Percentiles rank a stretch among this genome's conserved stretches.
Conservation (phyloP, 1,140 invertebrate species). For the Wiebesia pumilae region DNA sequence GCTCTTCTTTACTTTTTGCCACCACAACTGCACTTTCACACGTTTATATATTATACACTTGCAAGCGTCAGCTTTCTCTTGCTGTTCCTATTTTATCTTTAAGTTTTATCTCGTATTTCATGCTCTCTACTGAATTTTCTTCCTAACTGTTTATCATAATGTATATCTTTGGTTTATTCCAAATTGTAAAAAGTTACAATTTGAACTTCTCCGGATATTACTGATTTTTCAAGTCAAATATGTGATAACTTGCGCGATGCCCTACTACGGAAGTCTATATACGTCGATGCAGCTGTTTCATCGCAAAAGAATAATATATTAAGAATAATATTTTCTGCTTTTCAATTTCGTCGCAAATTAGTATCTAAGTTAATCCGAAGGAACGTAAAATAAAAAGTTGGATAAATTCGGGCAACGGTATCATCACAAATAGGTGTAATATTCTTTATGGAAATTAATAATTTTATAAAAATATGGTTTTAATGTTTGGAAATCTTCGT, state of each 20-base stretch:
- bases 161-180: constrained; percentile 28
- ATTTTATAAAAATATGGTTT: no score
- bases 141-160: constrained; percentile 49
- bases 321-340: no score
- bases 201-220: not conserved
- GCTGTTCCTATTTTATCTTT: constrained; percentile 13
- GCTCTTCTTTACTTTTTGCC: constrained; percentile 38
- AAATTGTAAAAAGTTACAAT: constrained; percentile 14
- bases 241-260: not conserved
- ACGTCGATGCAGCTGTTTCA: not conserved
- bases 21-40: constrained; percentile 39
- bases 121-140: constrained; percentile 32
- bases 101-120: constrained; percentile 7
- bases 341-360: no score
- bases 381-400: no score
- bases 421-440: no score
- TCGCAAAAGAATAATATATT: not conserved
- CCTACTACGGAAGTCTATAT: not conserved
- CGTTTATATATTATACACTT: constrained; percentile 49
- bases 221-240: not conserved
- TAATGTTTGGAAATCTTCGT: no score
- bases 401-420: no score
- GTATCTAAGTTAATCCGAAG: no score
- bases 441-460: no score
- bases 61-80: constrained; percentile 31